These are phyloP conservation scores for Macquaria ambigua DNA, from an alignment of 2,113 vertebrate species.

Conservation along the genomic window DNA sequence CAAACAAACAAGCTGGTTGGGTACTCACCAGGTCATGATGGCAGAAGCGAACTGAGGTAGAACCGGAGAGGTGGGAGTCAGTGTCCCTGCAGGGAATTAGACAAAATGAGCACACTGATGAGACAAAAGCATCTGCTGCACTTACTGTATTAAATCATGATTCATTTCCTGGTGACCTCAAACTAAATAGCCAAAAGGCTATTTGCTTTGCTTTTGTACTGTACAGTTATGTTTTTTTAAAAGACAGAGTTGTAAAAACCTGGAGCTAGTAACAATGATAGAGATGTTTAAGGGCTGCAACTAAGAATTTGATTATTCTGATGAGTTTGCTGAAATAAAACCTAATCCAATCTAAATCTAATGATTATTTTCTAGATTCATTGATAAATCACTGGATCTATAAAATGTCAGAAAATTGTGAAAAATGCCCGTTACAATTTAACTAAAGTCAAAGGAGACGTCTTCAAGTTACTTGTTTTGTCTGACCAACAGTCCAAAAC, in stretches of 20 bases:
- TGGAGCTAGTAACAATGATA: background rate
- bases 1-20: conserved; percentile 13
- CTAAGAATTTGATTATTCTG: too few species aligned
- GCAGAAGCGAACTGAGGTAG: conserved; percentile 99
- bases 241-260: background rate
- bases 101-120: conserved; percentile 43
- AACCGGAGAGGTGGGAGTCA: conserved; percentile 99
- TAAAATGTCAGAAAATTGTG: too few species aligned
- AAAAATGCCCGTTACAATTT: too few species aligned
- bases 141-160: conserved; percentile 38
- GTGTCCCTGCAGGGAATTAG: conserved; percentile 91
- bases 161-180: conserved; percentile 34
- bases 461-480: too few species aligned
- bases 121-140: conserved; percentile 32
- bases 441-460: too few species aligned
- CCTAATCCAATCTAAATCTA: too few species aligned
- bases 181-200: conserved; percentile 22
- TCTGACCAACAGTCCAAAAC: too few species aligned
- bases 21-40: conserved; percentile 98
- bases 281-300: too few species aligned
- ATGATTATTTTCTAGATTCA: too few species aligned
- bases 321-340: too few species aligned
- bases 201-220: conserved; percentile 19
- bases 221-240: background rate
- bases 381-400: too few species aligned